phyloP scores from a whole-genome alignment of 1,140 invertebrate genomes.

The Hyposmocoma kahamanoa region DNA sequence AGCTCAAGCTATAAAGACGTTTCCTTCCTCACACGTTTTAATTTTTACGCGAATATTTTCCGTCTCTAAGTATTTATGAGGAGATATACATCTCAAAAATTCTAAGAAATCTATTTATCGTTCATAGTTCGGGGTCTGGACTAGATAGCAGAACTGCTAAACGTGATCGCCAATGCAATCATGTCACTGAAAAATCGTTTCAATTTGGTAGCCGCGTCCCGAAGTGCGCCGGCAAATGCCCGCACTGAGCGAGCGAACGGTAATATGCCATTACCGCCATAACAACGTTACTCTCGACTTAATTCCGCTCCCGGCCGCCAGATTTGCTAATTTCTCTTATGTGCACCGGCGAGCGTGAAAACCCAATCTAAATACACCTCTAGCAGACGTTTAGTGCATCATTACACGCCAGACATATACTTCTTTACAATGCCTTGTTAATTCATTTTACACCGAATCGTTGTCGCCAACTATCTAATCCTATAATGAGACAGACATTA shows the following conservation, averaged over 20 bases:
- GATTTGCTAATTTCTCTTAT: constrained; percentile 51
- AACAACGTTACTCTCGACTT: constrained; percentile 64
- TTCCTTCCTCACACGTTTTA: neutral
- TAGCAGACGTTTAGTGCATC: neutral
- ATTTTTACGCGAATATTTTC: neutral
- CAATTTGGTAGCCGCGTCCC: constrained; percentile 42
- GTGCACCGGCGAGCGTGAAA: constrained; percentile 17
- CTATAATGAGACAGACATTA: constrained; percentile 1
- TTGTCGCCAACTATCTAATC: constrained; percentile 3
- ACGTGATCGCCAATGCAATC: constrained; percentile 54
- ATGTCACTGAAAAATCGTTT: constrained; percentile 60
- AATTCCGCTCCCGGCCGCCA: constrained; percentile 54
- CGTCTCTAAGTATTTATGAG: too few species aligned
- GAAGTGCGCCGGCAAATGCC: constrained; percentile 34
- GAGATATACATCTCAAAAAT: too few species aligned
- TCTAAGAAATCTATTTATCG: too few species aligned
- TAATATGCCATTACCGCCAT: constrained; percentile 58
- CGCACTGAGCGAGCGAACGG: constrained; percentile 34
- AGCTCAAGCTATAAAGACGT: neutral
- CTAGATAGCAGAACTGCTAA: constrained; percentile 46
- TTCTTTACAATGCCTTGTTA: neutral
- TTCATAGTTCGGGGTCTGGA: too few species aligned
- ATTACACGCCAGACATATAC: neutral
- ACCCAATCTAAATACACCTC: constrained; percentile 12
- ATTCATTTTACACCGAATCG: neutral